Percentiles rank a stretch among this genome's conserved stretches.
Evolutionary conservation across 2,797 vertebrate genomes (phyloP).

Genomic region (Sandelia bainsii): DNA sequence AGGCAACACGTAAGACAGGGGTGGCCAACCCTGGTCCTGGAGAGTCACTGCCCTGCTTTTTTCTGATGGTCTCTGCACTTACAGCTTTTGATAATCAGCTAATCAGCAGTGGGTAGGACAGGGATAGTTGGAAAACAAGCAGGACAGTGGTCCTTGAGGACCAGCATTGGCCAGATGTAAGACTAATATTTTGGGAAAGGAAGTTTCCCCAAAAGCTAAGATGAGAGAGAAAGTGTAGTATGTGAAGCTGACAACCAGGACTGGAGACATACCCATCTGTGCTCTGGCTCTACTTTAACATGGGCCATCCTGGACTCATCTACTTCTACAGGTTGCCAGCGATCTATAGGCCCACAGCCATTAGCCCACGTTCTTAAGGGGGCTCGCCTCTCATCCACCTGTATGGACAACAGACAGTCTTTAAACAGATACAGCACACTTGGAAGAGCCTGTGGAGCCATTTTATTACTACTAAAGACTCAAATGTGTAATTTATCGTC

Average conservation of each 20-base stretch:
- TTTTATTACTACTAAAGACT: not conserved
- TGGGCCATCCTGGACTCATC: constrained; percentile 67
- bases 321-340: constrained; percentile 58
- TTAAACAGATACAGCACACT: not conserved
- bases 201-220: not conserved
- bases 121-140: too few species aligned
- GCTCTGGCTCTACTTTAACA: constrained; percentile 64
- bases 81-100: too few species aligned
- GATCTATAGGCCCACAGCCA: constrained; percentile 66
- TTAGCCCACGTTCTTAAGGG: constrained; percentile 82
- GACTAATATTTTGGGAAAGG: not conserved
- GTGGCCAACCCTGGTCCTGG: too few species aligned
- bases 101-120: too few species aligned
- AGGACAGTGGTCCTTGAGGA: too few species aligned
- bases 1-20: too few species aligned
- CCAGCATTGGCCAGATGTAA: too few species aligned
- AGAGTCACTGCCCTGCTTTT: too few species aligned
- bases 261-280: constrained; percentile 73
- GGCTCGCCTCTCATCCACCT: constrained; percentile 82
- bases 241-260: not conserved
- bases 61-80: too few species aligned
- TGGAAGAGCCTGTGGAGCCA: not conserved
- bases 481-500: too few species aligned
- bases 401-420: constrained; percentile 6
- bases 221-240: not conserved